These are phyloP conservation scores for Aphis gossypii DNA, from an alignment of 1,140 invertebrate genomes.

Conservation along the genomic window DNA sequence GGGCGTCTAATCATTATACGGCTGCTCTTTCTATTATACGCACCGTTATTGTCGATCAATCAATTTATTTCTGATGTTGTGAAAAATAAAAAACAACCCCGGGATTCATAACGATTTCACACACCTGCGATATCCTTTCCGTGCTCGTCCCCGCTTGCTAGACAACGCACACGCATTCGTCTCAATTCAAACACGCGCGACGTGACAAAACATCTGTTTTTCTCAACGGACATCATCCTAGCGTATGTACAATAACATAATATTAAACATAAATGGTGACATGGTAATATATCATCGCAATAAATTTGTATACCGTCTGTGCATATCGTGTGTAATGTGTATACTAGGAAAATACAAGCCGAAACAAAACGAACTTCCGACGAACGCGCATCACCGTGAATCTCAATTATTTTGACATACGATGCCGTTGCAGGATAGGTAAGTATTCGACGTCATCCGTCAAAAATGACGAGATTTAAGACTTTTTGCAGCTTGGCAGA, in stretches of 20 bases:
- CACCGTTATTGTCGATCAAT: constrained; percentile 52
- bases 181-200: neutral
- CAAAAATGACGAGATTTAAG: neutral
- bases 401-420: too few species aligned
- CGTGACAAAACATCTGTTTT: constrained; percentile 49
- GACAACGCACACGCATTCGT: neutral
- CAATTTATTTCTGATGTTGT: neutral
- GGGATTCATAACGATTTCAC: neutral
- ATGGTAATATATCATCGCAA: neutral
- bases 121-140: constrained; percentile 21
- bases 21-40: neutral
- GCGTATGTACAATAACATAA: neutral
- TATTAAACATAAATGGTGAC: neutral
- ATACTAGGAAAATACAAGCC: neutral
- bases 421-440: too few species aligned
- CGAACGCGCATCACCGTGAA: too few species aligned
- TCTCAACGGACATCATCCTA: neutral
- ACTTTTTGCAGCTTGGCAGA: neutral
- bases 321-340: too few species aligned
- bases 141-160: neutral
- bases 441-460: too few species aligned
- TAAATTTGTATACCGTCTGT: neutral
- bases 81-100: constrained; percentile 31
- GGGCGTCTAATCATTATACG: constrained; percentile 31
- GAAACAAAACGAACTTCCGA: neutral